Base-by-base conservation (phyloP, 1,140 invertebrate species). In the Orussus abietinus region DNA sequence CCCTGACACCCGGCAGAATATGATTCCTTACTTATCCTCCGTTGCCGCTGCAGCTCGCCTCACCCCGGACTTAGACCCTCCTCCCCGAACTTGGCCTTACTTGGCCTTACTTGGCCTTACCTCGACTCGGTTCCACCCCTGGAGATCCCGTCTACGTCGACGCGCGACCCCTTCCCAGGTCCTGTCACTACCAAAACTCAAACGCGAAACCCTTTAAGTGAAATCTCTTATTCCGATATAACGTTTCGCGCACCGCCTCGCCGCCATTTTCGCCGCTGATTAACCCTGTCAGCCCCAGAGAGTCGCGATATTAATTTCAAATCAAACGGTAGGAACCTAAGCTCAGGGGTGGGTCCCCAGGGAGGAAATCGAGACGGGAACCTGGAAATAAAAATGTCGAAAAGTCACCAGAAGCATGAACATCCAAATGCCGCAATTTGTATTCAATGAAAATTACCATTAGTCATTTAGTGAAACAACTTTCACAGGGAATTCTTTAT, bases 161-260 rank as follows among this genome's bases (percentile, higher is more conserved):
- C 41, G 34, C 33, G 29, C 30, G 29, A 41, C 45, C 42, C 18
- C 64, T 40, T 31, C 60, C 54, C 41, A 55, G 55, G 55, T 59
- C 63, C 61, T 72, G 71, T 73, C 69, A 71, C 68, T 69, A 70
- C 55, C 69, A 73, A 73, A 71, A 73, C 69, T 73, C 69, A 65
- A 68, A 69, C 64, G 61, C 51, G 65, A 72, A 73, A 72, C 71
- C 71, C 68, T 74, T 71, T 72, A 72, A 72, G 66, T 71, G 63
- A 71, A 72, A 71, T 71, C 68, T 74, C 69, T 73, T 72, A 73
- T 73, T 73, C 63, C 57, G 68, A 71, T 73, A 69, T 66, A 67
- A 60, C 57, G 54, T 69, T 68, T 58, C 64, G 53, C 53, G 45
- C 41, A 4, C 33, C 21, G 25, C 34, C 50, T 55, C 52, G 51